Percentiles rank a stretch among this genome's conserved stretches.
Conservation (phyloP, 1,140 invertebrate genomes). For the Conus ventricosus region DNA sequence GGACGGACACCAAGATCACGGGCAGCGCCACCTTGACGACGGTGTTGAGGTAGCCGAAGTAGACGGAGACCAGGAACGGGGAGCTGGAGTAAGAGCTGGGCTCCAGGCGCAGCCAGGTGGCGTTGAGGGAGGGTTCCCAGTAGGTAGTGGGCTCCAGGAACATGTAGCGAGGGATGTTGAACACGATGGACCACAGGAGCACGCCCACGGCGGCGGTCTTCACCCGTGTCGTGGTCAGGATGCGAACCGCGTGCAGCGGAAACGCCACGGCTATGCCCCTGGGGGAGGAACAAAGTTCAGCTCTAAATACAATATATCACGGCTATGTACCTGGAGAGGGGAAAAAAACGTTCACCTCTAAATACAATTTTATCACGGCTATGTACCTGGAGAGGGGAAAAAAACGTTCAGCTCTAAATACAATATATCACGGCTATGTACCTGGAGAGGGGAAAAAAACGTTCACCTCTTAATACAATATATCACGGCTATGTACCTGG, state of each 20-base stretch:
- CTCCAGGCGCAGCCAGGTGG: constrained; percentile 31
- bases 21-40: constrained; percentile 33
- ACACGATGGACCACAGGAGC: constrained; percentile 26
- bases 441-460: too few species aligned
- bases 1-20: constrained; percentile 21
- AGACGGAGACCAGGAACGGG: constrained; percentile 25
- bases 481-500: too few species aligned
- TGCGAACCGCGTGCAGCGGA: constrained; percentile 27
- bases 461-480: too few species aligned
- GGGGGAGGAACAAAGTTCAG: background rate
- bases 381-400: too few species aligned
- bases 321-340: too few species aligned
- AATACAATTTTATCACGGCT: too few species aligned
- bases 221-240: constrained; percentile 21
- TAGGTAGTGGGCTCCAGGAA: constrained; percentile 23
- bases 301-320: too few species aligned
- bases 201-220: background rate
- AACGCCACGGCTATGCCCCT: constrained; percentile 26
- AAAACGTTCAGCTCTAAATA: too few species aligned
- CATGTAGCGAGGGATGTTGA: constrained; percentile 36
- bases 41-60: constrained; percentile 38
- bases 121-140: constrained; percentile 36
- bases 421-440: too few species aligned
- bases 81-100: constrained; percentile 6
- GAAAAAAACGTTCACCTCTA: too few species aligned